phyloP scores from a whole-genome alignment of 1,140 invertebrate genomes.

The Plodia interpunctella region DNA sequence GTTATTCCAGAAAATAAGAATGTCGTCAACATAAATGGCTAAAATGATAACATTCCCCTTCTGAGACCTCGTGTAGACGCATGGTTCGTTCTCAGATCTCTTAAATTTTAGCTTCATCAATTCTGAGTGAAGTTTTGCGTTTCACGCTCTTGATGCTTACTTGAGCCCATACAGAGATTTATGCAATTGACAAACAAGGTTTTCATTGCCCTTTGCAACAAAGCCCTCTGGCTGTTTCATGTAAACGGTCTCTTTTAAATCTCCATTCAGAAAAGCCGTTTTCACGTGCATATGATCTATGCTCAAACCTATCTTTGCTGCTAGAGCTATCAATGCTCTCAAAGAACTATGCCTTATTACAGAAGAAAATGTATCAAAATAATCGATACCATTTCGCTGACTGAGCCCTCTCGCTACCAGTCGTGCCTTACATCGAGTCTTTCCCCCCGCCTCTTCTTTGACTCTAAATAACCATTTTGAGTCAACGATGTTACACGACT shows the following conservation, averaged over 20 bases:
- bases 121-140: neutral
- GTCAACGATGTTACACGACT: too few relatives aligned
- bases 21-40: constrained; percentile 7
- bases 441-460: too few relatives aligned
- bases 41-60: neutral
- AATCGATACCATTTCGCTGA: too few relatives aligned
- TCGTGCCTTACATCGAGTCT: too few relatives aligned
- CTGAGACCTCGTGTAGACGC: neutral
- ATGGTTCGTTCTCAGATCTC: neutral
- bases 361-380: too few relatives aligned
- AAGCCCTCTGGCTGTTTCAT: neutral
- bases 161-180: neutral
- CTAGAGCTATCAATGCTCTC: too few relatives aligned
- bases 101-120: neutral
- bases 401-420: too few relatives aligned
- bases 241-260: neutral
- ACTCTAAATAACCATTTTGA: too few relatives aligned
- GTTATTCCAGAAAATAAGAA: neutral
- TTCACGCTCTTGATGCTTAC: neutral
- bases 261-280: neutral
- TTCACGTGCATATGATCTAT: neutral
- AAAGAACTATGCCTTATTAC: too few relatives aligned
- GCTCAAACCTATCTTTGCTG: too few relatives aligned
- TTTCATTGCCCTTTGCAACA: neutral
- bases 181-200: neutral